Percentiles rank a stretch among this genome's conserved stretches.
phyloP scores from a whole-genome alignment of 2,113 vertebrate genomes.

The Fulmarus glacialis region DNA sequence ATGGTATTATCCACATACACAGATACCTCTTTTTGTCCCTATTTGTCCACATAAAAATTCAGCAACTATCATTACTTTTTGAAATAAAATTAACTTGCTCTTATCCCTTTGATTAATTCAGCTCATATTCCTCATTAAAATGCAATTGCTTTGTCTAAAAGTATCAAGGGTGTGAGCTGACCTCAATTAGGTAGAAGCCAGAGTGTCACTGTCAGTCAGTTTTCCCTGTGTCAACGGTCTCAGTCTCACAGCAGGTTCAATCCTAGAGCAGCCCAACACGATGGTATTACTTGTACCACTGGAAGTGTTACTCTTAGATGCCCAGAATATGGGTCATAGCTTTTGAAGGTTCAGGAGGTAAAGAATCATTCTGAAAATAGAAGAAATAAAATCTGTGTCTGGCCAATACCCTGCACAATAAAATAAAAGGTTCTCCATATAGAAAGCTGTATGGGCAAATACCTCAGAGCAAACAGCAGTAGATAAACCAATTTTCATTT shows the following conservation, averaged over 20 bases:
- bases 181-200: not conserved
- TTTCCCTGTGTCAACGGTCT: not conserved
- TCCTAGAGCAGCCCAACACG: not conserved
- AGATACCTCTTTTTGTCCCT: not conserved
- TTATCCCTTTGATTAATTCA: not conserved
- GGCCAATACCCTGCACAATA: not conserved
- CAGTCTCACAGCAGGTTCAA: not conserved
- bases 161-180: not conserved
- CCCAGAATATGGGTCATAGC: not conserved
- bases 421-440: not conserved
- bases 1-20: not conserved
- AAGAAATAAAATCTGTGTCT: not conserved
- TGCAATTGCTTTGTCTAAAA: not conserved
- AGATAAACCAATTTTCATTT: not conserved
- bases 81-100: not conserved
- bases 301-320: not conserved
- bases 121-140: not conserved
- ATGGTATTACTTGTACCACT: not conserved
- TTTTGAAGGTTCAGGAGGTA: not conserved
- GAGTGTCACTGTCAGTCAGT: fast-evolving
- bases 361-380: not conserved
- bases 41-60: not conserved
- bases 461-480: not conserved
- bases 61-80: not conserved
- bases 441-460: not conserved